Base-by-base conservation (phyloP, 2,113 vertebrate genomes). In the Cariama cristata region DNA sequence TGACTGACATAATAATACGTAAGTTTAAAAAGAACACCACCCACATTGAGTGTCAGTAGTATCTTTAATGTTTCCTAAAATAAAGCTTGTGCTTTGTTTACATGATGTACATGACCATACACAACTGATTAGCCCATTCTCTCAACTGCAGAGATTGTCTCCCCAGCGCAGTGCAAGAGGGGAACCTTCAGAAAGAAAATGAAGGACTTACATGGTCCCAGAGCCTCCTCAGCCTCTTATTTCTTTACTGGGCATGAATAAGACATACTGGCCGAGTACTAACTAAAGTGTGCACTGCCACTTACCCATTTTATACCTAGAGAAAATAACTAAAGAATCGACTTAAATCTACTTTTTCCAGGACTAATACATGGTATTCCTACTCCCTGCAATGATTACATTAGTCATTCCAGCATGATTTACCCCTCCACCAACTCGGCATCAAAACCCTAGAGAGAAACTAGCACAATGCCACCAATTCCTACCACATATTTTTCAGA, bases 401-500 rank as follows among this genome's bases (percentile, higher is more conserved):
- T 27, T 3, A 49, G 49, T 56, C 44, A 23, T 67, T 72, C 16
- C 56, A 93, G 58, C 53, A 69, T 5, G 23, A 49, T 77, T 84
- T 83, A 60, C 42, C 58, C 45, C 19, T 50, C n/a, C 42, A 27
- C 28, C 35, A 79, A 42, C 35, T 62, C 93, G 40, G 16, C 72
- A 79, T 23, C 35, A 30, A 67, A 68, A 22, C 17, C 33, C 58
- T 22, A 8, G 16, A 72, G 44, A 66, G 13, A 74, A 69, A 74
- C 8, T 3, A 69, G 26, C 47, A 82, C 40, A 55, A 62, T 4
- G 62, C 44, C 82, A 79, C 26, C 0, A 8, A 64, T 33, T 69
- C 33, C 45, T 42, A 86, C 21, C 1, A 1, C 64, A 5, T 0
- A 0, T 33, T 55, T 64, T 64, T 33, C 53, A 71, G n/a, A 83